Evolutionary conservation across 2,888 invertebrate species (phyloP), one percentile per base, ranked within the genome.

Genomic region (Cryptocheilus praepositus): DNA sequence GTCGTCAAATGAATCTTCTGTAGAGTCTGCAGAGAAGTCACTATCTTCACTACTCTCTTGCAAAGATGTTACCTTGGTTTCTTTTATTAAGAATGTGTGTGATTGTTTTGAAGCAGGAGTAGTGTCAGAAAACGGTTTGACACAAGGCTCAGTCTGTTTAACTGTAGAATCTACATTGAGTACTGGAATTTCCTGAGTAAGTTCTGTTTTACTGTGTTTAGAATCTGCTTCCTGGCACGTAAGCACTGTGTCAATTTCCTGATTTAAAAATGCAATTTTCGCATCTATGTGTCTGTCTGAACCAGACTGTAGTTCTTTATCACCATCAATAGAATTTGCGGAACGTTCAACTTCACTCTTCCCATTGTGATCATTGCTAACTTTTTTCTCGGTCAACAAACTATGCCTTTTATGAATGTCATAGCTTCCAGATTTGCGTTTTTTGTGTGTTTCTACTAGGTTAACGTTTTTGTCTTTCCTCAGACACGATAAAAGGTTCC

Each of bases 21-120:
- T 70, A 56, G 83, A 82, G 68, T 79, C 80, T 79, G 79, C 66
- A 79, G 79, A 79, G 71, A 80, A 81, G 79, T 83, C 83, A 76
- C 81, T 82, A 67, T 83, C 83, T 77, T 81, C 80, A 77, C 83
- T 83, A 77, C 71, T 80, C 56, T 76, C 77, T 65, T 72, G 65
- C 36, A 36, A 36, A n/a, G 52, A 58, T 45, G 46, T 62, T 44
- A 43, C 16, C 56, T 71, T 75, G n/a, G n/a, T 62, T 71, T 81
- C 74, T 68, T 64, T 74, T 52, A 54, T 15, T 67, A 81, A 28
- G 64, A 81, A 72, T 63, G 72, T 67, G 45, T 67, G 61, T 15
- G 55, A 61, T 45, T 64, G 49, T 22, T 36, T 21, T 11, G 55
- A 51, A 28, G 52, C 22, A 7, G 22, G 61, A 57, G 43, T 36